phyloP scores from a whole-genome alignment of 2,888 invertebrate genomes.

The Tolmerus cingulatus region DNA sequence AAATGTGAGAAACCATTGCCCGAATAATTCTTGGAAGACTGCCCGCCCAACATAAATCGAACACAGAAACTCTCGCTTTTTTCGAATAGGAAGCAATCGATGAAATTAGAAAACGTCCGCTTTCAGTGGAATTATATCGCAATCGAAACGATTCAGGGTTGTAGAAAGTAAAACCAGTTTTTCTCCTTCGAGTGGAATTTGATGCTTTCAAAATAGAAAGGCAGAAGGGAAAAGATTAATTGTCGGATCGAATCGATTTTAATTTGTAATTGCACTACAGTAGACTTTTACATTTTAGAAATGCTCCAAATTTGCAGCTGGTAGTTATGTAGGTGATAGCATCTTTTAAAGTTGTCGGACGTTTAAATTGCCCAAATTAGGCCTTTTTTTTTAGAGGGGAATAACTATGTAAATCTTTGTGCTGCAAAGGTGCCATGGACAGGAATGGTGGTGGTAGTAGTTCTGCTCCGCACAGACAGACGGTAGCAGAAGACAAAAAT shows the following conservation, averaged over 20 bases:
- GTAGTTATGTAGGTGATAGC: background rate
- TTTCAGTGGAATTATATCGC: background rate
- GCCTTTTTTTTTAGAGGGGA: background rate
- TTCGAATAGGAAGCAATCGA: background rate
- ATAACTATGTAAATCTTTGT: background rate
- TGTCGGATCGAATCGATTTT: background rate
- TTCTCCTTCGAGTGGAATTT: background rate
- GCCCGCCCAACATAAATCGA: background rate
- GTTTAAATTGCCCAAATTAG: background rate
- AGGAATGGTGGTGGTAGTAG: background rate
- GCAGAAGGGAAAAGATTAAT: background rate
- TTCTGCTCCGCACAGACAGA: background rate
- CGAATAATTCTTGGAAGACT: background rate
- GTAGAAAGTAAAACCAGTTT: background rate
- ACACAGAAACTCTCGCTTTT: background rate
- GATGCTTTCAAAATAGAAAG: background rate
- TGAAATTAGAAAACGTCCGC: background rate
- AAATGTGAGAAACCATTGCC: background rate
- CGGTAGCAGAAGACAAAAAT: conserved; percentile 23
- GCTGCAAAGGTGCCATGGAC: background rate
- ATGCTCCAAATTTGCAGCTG: background rate
- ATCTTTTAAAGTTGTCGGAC: background rate
- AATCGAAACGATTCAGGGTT: background rate
- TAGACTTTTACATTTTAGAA: background rate
- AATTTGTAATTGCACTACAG: background rate